Base-by-base conservation (phyloP, 1,140 invertebrate species). In the Drosophila pruinosa region DNA sequence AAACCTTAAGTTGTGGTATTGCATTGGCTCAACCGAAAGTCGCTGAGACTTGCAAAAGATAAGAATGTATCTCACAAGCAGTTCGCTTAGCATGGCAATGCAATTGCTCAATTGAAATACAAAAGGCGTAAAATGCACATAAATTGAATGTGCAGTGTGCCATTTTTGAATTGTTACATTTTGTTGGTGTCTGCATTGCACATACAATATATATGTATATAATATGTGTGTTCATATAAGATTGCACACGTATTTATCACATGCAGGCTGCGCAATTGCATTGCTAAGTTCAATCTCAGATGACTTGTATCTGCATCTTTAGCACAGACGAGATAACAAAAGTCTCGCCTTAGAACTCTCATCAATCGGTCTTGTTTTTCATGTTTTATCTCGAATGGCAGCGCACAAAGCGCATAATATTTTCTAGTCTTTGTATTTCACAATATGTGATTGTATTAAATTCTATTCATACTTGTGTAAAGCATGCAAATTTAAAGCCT, bases 31-130 rank as follows among this genome's bases (percentile, higher is more conserved):
- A n/a, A n/a, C n/a, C 14, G 31, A 19, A 43, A 22, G 12, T 26
- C 10, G 6, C 48, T 43, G 7, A 15, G 12, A 21, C n/a, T 17
- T 48, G 31, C 19, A 62, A 52, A 52, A 41, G 34, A 45, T 45
- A 45, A 48, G 22, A 54, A 65, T 56, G 28, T 26, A 47, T 56
- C 39, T 67, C 19, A 17, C n/a, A 53, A 39, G 41, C n/a, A 21
- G 19, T 2, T 57, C 39, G 39, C 38, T 67, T 41, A 26, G 54
- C 57, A 53, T 45, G 34, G 38, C 47, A 45, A 41, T 73, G 54
- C 45, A 65, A 74, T 63, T 77, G 50, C 39, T 36, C 65, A 71
- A 64, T 78, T 78, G 61, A 68, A 64, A 75, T 45, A 78, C 78
- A 72, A 75, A 74, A 47, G 39, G 45, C 54, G 58, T 52, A 62